A percentile compares a stretch with the other conserved stretches of the same genome.
Evolutionary conservation across 1,140 invertebrate species (phyloP).

Genomic region (Goniozus legneri): DNA sequence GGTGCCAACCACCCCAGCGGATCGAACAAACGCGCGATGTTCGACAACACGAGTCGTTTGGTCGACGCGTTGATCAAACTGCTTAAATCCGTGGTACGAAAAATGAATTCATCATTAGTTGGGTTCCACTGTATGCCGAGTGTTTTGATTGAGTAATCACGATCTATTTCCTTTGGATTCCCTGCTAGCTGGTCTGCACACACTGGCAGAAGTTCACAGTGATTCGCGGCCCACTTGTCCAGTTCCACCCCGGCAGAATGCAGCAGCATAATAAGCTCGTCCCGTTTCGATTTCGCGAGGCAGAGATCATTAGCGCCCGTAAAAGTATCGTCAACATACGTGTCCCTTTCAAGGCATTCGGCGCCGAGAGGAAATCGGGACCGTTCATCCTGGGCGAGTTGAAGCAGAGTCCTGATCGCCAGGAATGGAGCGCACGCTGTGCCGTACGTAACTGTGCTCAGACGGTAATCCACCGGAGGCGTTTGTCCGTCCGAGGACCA

Average conservation of each 20-base stretch:
- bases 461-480: not conserved
- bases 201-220: not conserved
- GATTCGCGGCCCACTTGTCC: conserved; percentile 7
- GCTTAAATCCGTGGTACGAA: not conserved
- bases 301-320: not conserved
- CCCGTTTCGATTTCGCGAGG: not conserved
- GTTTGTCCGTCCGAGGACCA: not conserved
- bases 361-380: not conserved
- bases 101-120: not conserved
- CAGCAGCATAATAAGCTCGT: not conserved
- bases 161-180: not conserved
- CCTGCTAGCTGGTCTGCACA: not conserved
- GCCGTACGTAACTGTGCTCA: conserved; percentile 2
- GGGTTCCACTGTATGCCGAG: conserved; percentile 6
- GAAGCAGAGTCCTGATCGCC: not conserved
- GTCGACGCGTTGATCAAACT: not conserved
- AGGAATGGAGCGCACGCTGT: conserved; percentile 5
- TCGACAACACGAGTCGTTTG: not conserved
- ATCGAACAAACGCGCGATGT: not conserved
- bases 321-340: conserved; percentile 8
- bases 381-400: conserved; percentile 1
- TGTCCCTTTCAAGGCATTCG: not conserved
- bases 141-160: conserved; percentile 3
- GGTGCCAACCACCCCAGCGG: not conserved
- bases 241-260: conserved; percentile 3